Conservation (phyloP, 2,113 vertebrate species). For the Diphyllodes magnificus region DNA sequence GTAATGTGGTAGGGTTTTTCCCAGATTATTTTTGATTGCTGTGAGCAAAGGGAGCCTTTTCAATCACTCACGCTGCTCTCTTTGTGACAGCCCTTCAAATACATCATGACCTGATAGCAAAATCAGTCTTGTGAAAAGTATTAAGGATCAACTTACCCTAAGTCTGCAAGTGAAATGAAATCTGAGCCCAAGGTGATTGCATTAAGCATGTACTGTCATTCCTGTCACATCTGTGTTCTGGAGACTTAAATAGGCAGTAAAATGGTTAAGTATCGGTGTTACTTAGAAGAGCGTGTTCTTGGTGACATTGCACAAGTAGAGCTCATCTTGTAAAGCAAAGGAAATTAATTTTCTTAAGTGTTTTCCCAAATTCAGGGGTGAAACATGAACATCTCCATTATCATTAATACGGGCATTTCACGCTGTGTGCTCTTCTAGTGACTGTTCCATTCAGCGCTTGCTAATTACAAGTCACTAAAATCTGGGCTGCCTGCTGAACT, state of each 20-base stretch:
- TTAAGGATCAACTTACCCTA: not conserved
- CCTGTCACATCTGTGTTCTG: not conserved
- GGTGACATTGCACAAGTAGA: not conserved
- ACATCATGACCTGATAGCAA: not conserved
- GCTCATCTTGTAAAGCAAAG: not conserved
- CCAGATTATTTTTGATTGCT: not conserved
- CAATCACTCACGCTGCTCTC: not conserved
- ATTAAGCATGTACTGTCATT: not conserved
- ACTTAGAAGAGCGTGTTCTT: not conserved
- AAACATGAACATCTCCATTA: not conserved
- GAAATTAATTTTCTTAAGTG: not conserved
- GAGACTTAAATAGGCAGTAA: not conserved
- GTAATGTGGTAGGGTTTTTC: not conserved
- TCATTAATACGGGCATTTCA: not conserved
- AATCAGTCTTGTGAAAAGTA: not conserved
- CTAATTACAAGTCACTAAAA: not conserved
- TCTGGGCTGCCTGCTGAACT: not conserved
- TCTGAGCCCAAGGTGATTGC: not conserved
- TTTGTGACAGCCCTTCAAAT: not conserved
- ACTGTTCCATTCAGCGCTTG: not conserved
- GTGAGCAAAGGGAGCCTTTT: not conserved
- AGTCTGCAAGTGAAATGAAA: not conserved
- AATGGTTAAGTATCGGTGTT: not conserved
- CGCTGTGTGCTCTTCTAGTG: not conserved
- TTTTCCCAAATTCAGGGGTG: not conserved